These are phyloP conservation scores for Podilymbus podiceps DNA, from an alignment of 2,113 vertebrate genomes.

Conservation along the genomic window DNA sequence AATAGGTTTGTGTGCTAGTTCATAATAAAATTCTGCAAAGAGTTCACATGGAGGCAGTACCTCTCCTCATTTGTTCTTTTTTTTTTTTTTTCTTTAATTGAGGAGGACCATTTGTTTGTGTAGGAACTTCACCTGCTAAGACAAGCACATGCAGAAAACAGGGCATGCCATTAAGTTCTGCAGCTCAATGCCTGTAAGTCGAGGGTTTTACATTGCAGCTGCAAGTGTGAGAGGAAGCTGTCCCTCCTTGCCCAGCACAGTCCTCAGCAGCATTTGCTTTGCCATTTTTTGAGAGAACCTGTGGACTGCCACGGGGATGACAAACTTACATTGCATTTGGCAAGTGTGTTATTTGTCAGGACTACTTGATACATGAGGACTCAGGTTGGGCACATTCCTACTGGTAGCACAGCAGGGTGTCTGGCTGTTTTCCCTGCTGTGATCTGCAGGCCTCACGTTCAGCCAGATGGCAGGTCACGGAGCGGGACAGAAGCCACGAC, in stretches of 20 bases:
- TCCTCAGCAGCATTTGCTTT: background rate
- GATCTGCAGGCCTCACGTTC: background rate
- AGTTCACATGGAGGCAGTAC: background rate
- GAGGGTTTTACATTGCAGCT: background rate
- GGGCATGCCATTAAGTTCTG: background rate
- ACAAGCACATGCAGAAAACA: background rate
- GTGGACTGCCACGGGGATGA: background rate
- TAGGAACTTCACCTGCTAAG: background rate
- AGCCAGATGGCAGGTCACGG: background rate
- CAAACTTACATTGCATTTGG: rapidly evolving
- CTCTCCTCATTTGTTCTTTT: background rate
- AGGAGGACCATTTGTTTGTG: background rate
- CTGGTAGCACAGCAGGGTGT: rapidly evolving
- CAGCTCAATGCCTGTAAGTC: background rate
- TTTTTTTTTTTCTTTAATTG: background rate
- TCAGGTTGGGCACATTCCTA: background rate
- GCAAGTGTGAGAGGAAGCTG: background rate
- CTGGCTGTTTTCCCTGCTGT: background rate
- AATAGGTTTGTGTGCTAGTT: background rate
- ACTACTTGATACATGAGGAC: background rate
- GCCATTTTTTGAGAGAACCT: background rate
- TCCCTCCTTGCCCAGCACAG: background rate
- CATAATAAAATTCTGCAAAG: background rate
- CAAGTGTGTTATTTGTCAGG: background rate
- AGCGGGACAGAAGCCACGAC: background rate